phyloP scores from a whole-genome alignment of 1,140 invertebrate genomes.

The Diuraphis noxia region DNA sequence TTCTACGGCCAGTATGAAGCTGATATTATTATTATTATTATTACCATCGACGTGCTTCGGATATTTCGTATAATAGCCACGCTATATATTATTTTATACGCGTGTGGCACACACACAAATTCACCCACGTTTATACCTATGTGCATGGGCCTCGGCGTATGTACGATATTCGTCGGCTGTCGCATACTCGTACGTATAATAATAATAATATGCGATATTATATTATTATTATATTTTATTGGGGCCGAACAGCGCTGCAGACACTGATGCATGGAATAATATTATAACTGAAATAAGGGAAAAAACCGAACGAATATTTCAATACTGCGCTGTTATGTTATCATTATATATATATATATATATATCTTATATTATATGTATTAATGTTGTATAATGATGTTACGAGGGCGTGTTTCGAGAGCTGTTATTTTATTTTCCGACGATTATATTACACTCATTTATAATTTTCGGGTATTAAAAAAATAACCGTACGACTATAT shows the following conservation, averaged over 20 bases:
- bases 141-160: neutral
- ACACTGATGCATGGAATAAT: neutral
- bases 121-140: neutral
- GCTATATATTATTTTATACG: neutral
- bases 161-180: neutral
- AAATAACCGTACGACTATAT: neutral
- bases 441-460: neutral
- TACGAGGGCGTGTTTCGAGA: neutral
- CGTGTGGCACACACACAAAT: no score
- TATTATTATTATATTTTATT: neutral
- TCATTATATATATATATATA: neutral
- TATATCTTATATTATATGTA: neutral
- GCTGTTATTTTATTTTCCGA: neutral
- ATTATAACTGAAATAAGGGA: neutral
- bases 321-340: neutral
- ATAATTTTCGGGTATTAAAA: neutral
- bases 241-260: neutral
- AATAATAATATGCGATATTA: neutral
- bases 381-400: neutral
- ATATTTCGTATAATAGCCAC: neutral
- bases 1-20: neutral
- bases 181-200: neutral
- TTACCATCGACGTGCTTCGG: conserved; percentile 3
- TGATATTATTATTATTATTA: conserved; percentile 9
- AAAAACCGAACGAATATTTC: neutral